These are phyloP conservation scores for Pantherophis alleghaniensis DNA, from an alignment of 2,797 vertebrate species.

Conservation along the genomic window DNA sequence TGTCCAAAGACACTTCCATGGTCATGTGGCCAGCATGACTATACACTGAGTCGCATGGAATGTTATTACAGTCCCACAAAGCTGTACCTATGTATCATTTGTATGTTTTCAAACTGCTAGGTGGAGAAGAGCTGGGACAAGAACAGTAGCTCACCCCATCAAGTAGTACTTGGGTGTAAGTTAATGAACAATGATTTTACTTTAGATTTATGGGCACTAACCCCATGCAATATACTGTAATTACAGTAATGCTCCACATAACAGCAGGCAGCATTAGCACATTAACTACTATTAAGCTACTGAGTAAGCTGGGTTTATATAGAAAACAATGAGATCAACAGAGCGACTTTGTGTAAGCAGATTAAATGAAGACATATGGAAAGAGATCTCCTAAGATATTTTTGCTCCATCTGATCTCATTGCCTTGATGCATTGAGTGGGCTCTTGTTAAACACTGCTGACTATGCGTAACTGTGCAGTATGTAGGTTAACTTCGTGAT, in stretches of 20 bases:
- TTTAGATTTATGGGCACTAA: constrained; percentile 52
- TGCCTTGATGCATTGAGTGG: not conserved
- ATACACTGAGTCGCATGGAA: not conserved
- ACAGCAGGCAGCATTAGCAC: not conserved
- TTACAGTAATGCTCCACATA: constrained; percentile 40
- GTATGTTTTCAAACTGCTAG: not conserved
- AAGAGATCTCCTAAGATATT: not conserved
- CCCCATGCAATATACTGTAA: constrained; percentile 49
- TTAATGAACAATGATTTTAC: constrained; percentile 32
- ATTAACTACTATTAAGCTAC: constrained; percentile 27
- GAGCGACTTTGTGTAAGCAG: not conserved
- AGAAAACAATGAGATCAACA: not conserved
- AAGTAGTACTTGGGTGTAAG: not conserved
- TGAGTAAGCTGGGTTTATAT: constrained; percentile 15
- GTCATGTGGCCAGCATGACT: not conserved
- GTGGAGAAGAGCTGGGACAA: not conserved
- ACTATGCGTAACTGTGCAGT: not conserved
- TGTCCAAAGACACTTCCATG: not conserved
- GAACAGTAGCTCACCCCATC: not conserved
- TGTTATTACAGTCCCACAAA: not conserved
- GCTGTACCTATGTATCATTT: not conserved
- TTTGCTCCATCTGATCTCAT: not conserved
- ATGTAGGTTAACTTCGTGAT: not conserved
- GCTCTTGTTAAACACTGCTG: not conserved
- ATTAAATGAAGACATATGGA: not conserved